phyloP scores from a whole-genome alignment of 1,140 invertebrate genomes.

The Sesamia nonagrioides region DNA sequence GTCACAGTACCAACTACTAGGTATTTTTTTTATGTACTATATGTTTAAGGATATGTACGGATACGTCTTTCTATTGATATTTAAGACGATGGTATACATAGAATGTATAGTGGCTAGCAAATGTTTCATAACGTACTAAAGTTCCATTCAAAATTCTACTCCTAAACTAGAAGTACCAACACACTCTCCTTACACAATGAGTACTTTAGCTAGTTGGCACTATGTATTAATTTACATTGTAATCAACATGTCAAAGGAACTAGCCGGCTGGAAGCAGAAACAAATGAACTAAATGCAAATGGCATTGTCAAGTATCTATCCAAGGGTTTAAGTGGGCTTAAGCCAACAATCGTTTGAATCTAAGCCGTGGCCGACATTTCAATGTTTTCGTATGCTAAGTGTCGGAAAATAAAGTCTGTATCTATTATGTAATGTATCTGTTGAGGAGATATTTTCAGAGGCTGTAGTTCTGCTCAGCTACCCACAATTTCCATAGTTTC shows the following conservation, averaged over 20 bases:
- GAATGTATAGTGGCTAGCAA: no score
- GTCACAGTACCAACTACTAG: no score
- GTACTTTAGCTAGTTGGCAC: constrained; percentile 26
- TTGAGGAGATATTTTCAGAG: neutral
- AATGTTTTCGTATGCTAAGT: constrained; percentile 37
- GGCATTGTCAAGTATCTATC: constrained; percentile 42
- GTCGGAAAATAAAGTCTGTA: constrained; percentile 12
- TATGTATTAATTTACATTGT: constrained; percentile 48
- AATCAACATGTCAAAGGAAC: constrained; percentile 50
- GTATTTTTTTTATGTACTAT: no score
- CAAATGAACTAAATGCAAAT: constrained; percentile 44
- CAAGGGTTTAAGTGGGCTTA: constrained; percentile 42
- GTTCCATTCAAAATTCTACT: neutral
- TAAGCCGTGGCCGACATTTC: constrained; percentile 36
- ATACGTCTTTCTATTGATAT: no score
- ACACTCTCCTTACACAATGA: constrained; percentile 5
- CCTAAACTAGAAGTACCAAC: neutral
- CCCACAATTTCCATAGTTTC: no score
- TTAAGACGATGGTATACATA: no score
- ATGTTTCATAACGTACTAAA: neutral
- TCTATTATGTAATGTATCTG: constrained; percentile 2
- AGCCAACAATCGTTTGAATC: constrained; percentile 36
- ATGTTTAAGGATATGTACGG: no score
- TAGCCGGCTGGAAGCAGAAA: constrained; percentile 21
- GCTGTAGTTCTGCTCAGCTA: neutral